phyloP scores from a whole-genome alignment of 2,888 invertebrate genomes.

The Pseudococcus longispinus region DNA sequence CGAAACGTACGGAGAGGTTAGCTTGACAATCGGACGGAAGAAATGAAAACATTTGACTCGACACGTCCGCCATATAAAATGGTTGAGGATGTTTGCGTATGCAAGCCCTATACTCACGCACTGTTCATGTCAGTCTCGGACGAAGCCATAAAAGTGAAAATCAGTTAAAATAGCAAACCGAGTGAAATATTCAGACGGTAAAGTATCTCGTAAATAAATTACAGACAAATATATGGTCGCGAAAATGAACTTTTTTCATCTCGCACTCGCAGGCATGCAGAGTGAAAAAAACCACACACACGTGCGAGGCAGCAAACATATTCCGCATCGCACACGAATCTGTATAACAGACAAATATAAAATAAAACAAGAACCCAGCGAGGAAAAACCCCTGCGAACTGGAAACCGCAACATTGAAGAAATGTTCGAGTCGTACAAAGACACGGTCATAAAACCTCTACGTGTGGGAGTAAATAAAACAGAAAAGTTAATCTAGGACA shows the following conservation, averaged over 20 bases:
- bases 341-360: background rate
- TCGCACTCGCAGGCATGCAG: background rate
- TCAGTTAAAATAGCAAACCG: conserved; percentile 12
- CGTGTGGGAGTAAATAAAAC: conserved; percentile 31
- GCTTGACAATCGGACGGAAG: background rate
- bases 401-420: background rate
- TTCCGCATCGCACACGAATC: background rate
- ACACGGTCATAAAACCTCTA: conserved; percentile 11
- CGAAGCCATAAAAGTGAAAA: background rate
- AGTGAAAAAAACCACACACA: background rate
- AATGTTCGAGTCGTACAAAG: conserved; percentile 24
- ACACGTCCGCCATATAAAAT: background rate
- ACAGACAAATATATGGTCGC: background rate
- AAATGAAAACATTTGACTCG: background rate
- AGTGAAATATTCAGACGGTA: background rate
- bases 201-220: background rate
- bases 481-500: conserved; percentile 31
- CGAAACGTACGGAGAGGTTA: background rate
- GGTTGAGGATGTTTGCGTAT: background rate
- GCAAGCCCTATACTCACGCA: background rate
- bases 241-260: conserved; percentile 11
- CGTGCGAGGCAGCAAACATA: background rate
- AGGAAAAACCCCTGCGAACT: too few species aligned
- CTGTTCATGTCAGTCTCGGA: background rate
- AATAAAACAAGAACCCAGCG: too few species aligned